Evolutionary conservation across 2,888 invertebrate species (phyloP).

Genomic region (Gryllus longicercus): DNA sequence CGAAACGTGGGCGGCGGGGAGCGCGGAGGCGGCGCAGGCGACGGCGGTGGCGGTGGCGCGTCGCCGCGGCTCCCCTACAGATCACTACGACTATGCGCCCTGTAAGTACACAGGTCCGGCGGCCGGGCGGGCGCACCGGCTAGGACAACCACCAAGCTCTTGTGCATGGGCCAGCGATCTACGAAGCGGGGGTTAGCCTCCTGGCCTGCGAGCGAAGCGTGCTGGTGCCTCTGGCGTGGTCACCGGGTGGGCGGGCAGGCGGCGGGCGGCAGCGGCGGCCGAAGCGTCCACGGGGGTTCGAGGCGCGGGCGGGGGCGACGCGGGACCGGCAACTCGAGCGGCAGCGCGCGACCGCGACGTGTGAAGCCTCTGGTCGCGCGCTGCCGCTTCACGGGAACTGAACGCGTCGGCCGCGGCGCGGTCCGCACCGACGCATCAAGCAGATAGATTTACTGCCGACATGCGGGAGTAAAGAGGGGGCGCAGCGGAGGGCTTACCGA

Average conservation of each 20-base stretch:
- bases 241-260: background rate
- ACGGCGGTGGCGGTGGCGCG: background rate
- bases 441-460: constrained; percentile 17
- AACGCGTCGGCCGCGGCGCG: background rate
- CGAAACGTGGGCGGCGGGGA: background rate
- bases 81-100: constrained; percentile 5
- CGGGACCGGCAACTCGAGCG: background rate
- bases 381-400: background rate
- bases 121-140: background rate
- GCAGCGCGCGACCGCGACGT: background rate
- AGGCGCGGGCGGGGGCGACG: background rate
- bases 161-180: background rate
- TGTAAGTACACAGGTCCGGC: background rate
- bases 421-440: background rate
- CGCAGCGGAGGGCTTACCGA: background rate
- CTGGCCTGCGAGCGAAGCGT: no score
- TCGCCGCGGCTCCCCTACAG: background rate
- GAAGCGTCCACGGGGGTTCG: background rate
- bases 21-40: background rate
- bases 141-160: constrained; percentile 9
- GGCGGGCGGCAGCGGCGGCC: background rate
- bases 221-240: no score
- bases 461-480: background rate
- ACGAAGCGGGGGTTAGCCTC: background rate
- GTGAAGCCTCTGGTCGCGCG: background rate